phyloP scores from a whole-genome alignment of 2,888 invertebrate species.

The Pantelozetes paolii region DNA sequence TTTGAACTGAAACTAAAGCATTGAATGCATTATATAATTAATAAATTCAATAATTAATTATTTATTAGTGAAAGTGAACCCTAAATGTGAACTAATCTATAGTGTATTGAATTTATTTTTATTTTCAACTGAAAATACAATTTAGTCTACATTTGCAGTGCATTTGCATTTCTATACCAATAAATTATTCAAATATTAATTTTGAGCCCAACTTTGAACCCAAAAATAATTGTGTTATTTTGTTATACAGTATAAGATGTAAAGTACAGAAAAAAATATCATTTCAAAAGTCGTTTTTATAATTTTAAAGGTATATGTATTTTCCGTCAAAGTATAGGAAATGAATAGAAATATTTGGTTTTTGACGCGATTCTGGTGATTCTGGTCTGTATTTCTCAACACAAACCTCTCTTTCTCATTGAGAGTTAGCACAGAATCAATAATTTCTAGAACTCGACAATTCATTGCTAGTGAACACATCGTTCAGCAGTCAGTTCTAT shows the following conservation, averaged over 20 bases:
- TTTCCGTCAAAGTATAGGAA: too few relatives aligned
- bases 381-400: too few relatives aligned
- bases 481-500: background rate
- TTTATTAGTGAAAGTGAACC: background rate
- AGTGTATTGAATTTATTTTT: background rate
- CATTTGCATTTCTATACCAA: conserved; percentile 5
- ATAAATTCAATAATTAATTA: conserved; percentile 16
- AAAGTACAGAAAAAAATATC: too few relatives aligned
- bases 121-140: background rate
- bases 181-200: conserved; percentile 5
- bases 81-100: conserved; percentile 7
- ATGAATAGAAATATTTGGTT: conserved; percentile 1
- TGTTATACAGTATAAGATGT: too few relatives aligned
- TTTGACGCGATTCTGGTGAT: background rate
- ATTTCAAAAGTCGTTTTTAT: too few relatives aligned
- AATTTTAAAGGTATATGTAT: too few relatives aligned
- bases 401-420: background rate
- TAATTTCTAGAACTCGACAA: conserved; percentile 25
- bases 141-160: background rate
- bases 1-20: too few relatives aligned
- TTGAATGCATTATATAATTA: too few relatives aligned
- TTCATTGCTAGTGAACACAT: background rate
- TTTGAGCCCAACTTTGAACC: background rate
- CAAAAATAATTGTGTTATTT: background rate
- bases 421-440: background rate